phyloP scores from a whole-genome alignment of 2,113 vertebrate species.

The Barbus barbus region DNA sequence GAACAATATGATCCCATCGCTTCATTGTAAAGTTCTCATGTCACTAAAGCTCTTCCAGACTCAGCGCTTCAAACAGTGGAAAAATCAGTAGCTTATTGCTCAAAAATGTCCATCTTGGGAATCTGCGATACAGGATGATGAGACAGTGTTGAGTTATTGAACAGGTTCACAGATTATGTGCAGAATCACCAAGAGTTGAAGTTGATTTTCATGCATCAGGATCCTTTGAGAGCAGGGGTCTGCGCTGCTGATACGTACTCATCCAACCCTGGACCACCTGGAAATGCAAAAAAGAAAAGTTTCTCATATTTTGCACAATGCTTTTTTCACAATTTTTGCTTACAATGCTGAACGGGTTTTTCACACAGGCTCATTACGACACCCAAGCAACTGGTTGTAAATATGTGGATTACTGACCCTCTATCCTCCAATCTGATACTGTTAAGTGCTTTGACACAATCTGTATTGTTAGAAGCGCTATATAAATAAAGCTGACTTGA shows the following conservation, averaged over 20 bases:
- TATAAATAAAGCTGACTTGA: too few relatives aligned
- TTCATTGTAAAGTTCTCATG: too few relatives aligned
- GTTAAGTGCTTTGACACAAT: too few relatives aligned
- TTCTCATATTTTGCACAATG: not conserved
- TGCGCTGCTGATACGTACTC: conserved; percentile 77
- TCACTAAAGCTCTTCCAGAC: not conserved
- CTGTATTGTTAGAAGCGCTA: too few relatives aligned
- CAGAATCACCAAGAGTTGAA: not conserved
- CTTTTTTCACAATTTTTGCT: too few relatives aligned
- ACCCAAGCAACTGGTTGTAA: too few relatives aligned
- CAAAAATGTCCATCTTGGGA: not conserved
- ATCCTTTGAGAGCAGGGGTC: conserved; percentile 77
- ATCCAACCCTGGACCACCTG: conserved; percentile 85
- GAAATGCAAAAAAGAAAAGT: not conserved
- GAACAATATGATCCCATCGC: not conserved
- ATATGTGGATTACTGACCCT: too few relatives aligned
- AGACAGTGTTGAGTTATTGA: not conserved
- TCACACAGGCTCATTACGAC: too few relatives aligned
- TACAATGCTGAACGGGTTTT: not conserved
- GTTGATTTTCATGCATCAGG: conserved; percentile 64
- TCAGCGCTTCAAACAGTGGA: too few relatives aligned
- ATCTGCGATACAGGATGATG: not conserved
- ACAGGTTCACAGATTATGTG: not conserved
- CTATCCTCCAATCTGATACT: too few relatives aligned
- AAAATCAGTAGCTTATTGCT: not conserved